phyloP scores from a whole-genome alignment of 2,797 vertebrate genomes.

The Okamejei kenojei region DNA sequence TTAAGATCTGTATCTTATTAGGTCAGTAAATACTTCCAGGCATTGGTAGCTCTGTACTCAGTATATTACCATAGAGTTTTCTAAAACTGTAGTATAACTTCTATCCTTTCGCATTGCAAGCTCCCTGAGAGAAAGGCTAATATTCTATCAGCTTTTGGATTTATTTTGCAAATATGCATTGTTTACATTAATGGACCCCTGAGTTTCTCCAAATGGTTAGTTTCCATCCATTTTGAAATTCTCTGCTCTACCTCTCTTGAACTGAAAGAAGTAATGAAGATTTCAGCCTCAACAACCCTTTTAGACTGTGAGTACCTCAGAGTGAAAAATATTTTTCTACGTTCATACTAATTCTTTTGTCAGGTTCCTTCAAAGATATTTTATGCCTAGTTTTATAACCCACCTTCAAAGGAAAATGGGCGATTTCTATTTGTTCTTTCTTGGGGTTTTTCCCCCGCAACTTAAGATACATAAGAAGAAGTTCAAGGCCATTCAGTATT shows the following conservation, averaged over 20 bases:
- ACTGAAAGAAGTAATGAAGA: background rate
- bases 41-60: background rate
- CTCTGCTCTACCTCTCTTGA: background rate
- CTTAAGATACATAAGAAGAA: no score
- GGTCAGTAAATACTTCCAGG: background rate
- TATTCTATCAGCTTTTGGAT: background rate
- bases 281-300: no score
- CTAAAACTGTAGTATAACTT: background rate
- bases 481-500: no score
- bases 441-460: no score
- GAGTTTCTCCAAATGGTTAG: background rate
- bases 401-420: no score
- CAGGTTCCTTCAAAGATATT: no score
- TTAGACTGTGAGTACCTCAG: no score
- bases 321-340: no score
- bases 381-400: no score
- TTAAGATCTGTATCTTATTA: background rate
- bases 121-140: background rate
- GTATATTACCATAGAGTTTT: background rate
- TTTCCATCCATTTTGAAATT: background rate
- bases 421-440: no score
- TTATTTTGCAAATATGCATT: background rate
- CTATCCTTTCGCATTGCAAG: background rate
- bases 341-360: no score
- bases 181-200: background rate